Conservation (phyloP, 2,888 invertebrate species). For the Hirtodrosophila duncani region DNA sequence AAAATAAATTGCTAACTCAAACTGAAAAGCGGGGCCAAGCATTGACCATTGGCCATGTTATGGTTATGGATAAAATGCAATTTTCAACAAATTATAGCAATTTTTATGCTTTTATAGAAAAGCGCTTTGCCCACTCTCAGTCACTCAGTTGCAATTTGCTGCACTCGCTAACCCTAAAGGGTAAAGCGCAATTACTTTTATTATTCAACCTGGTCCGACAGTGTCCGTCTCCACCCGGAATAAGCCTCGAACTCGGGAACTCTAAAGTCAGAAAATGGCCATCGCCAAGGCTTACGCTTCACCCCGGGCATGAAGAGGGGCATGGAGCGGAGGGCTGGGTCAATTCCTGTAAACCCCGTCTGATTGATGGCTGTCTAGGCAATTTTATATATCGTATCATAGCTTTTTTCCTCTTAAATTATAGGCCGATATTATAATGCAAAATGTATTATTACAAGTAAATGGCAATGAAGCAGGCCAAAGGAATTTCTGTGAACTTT, state of each 20-base stretch:
- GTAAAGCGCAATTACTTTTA: slow-evolving; percentile 76
- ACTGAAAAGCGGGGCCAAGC: slow-evolving; percentile 3
- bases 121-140: slow-evolving; percentile 41
- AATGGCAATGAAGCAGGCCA: slow-evolving; percentile 35
- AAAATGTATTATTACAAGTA: slow-evolving; percentile 62
- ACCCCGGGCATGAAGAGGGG: slow-evolving; percentile 33
- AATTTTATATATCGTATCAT: slow-evolving; percentile 35
- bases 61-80: slow-evolving; percentile 71
- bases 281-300: slow-evolving; percentile 38
- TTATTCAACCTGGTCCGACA: slow-evolving; percentile 50
- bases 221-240: slow-evolving; percentile 2
- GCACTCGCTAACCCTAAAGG: slow-evolving; percentile 74
- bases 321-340: slow-evolving; percentile 46
- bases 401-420: slow-evolving; percentile 34
- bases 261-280: background rate
- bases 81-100: slow-evolving; percentile 75
- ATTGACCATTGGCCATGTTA: slow-evolving; percentile 40
- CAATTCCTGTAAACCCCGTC: slow-evolving; percentile 62
- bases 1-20: slow-evolving; percentile 51
- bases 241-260: background rate
- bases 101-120: slow-evolving; percentile 72
- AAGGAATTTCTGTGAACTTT: slow-evolving; percentile 43
- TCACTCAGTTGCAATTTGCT: slow-evolving; percentile 64
- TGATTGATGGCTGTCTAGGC: slow-evolving; percentile 75
- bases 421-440: slow-evolving; percentile 58